These are phyloP conservation scores for Emmelina monodactyla DNA, from an alignment of 2,888 invertebrate species.

Conservation along the genomic window DNA sequence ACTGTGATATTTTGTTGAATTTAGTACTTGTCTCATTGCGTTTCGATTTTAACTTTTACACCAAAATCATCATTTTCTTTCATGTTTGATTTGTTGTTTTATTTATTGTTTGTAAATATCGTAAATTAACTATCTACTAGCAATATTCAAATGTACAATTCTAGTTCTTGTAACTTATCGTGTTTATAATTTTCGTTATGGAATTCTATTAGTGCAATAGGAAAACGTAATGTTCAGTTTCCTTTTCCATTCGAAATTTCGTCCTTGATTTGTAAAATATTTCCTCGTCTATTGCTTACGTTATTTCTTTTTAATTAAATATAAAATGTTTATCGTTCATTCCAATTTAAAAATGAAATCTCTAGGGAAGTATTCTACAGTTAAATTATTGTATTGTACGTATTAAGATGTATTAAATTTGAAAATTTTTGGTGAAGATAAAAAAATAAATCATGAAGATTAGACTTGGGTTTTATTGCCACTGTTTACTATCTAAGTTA, in stretches of 20 bases:
- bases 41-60: conserved; percentile 30
- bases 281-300: conserved; percentile 48
- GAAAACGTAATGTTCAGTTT: conserved; percentile 47
- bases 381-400: conserved; percentile 65
- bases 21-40: conserved; percentile 52
- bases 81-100: conserved; percentile 51
- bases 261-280: conserved; percentile 34
- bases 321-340: conserved; percentile 63
- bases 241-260: conserved; percentile 15
- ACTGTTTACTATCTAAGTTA: too few relatives aligned
- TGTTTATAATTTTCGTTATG: too few relatives aligned
- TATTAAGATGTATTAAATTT: conserved; percentile 59
- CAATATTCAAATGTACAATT: conserved; percentile 45
- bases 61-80: conserved; percentile 22
- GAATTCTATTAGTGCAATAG: conserved; percentile 52
- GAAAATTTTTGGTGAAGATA: conserved; percentile 63
- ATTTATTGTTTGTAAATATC: conserved; percentile 63
- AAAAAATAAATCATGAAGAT: conserved; percentile 63
- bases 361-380: conserved; percentile 58
- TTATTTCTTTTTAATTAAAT: conserved; percentile 59
- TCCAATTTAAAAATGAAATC: conserved; percentile 62
- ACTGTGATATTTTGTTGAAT: conserved; percentile 67
- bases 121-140: conserved; percentile 28
- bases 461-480: conserved; percentile 30
- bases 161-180: too few relatives aligned